Percentiles rank a stretch among this genome's conserved stretches.
phyloP scores from a whole-genome alignment of 2,888 invertebrate species.

The Coenonympha arcania region DNA sequence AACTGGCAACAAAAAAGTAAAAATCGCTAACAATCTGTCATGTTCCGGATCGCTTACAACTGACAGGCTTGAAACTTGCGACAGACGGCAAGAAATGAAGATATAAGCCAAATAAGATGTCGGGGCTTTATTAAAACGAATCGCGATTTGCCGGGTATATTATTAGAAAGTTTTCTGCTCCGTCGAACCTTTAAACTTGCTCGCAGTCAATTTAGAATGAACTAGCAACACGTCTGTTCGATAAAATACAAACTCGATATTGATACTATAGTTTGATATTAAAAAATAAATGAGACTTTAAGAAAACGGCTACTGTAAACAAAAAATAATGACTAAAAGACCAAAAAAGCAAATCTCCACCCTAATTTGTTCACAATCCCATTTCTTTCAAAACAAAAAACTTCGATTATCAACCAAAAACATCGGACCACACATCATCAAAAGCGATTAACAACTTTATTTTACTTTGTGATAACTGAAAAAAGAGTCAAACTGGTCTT shows the following conservation, averaged over 20 bases:
- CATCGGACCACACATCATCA: constrained; percentile 33
- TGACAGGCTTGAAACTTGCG: constrained; percentile 43
- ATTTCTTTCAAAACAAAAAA: constrained; percentile 20
- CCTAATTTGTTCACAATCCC: constrained; percentile 22
- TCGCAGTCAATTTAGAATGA: no score
- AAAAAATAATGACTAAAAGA: neutral
- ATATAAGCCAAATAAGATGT: constrained; percentile 21
- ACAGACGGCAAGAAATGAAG: constrained; percentile 30
- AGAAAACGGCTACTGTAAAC: neutral
- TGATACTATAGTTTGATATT: no score
- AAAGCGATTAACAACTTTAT: constrained; percentile 15
- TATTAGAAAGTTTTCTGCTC: neutral
- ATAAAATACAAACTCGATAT: no score
- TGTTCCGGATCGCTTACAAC: constrained; percentile 28
- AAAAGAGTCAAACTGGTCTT: neutral
- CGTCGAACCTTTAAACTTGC: neutral
- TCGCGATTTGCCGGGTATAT: neutral
- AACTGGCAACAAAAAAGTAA: constrained; percentile 12
- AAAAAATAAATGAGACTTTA: no score
- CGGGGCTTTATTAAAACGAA: neutral
- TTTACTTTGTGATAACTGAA: neutral
- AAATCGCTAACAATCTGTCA: constrained; percentile 28
- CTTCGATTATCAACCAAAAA: constrained; percentile 25
- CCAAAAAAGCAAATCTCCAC: neutral
- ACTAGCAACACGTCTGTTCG: no score